Evolutionary conservation across 2,888 invertebrate genomes (phyloP), one percentile per base, ranked within the genome.

Genomic region (Parelbella ahira): DNA sequence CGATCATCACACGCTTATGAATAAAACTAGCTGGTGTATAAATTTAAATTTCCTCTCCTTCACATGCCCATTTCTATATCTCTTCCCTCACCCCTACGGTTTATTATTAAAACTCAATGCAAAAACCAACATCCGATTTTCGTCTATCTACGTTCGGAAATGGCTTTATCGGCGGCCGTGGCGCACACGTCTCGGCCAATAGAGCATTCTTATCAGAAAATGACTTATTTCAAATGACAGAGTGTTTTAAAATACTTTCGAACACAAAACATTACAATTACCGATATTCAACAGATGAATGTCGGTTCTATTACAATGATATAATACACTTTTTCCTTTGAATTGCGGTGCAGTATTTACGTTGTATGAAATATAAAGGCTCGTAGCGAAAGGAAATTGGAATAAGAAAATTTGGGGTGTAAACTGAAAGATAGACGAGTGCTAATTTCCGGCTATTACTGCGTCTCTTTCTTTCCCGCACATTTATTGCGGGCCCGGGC

Each of bases 401-500:
- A 91, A 91, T 91, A 91, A 91, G 91, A 91, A 91, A 91, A 91
- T 91, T 91, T 90, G 89, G 91, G 91, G 91, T 91, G 91, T 91
- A 91, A 91, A 91, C 91, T 91, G 91, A 91, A 91, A 91, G 91
- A 91, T 91, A 91, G 91, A 90, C 90, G 90, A 89, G 89, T 90
- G 87, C 91, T 91, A 91, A 91, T 91, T 91, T 91, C 91, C 91
- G 91, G 89, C 81, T 80, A 82, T 83, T 84, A 81, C 72, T 83
- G 72, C 77, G 79, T 86, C 86, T 84, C 86, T 83, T 83, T 86
- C 88, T 82, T 83, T 84, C 86, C 73, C 81, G 75, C 73, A 74
- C 82, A 77, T 80, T 82, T 82, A 81, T 83, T 78, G 80, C 72
- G 75, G 75, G 67, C 64, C 63, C 58, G 70, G 70, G 60, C 64